Percentiles rank a stretch among this genome's conserved stretches.
Evolutionary conservation across 2,113 vertebrate species (phyloP).

Genomic region (Peucedramus taeniatus): DNA sequence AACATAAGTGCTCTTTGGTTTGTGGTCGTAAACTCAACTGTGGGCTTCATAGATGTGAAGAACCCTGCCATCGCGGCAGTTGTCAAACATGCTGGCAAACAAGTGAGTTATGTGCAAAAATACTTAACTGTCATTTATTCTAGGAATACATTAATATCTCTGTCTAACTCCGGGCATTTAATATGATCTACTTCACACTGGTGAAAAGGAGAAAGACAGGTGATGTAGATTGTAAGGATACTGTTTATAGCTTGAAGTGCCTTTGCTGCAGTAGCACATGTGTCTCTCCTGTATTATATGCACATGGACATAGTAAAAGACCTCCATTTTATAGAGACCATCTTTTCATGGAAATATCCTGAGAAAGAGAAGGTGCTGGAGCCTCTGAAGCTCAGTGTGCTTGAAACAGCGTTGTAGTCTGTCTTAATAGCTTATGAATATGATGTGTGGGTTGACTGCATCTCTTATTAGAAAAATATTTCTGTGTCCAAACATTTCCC

Average conservation of each 20-base stretch:
- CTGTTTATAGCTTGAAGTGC: neutral
- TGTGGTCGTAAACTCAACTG: slow-evolving; percentile 96
- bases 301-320: neutral
- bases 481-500: neutral
- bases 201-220: neutral
- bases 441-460: neutral
- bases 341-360: neutral
- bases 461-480: neutral
- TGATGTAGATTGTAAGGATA: neutral
- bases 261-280: neutral
- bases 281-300: neutral
- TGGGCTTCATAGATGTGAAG: slow-evolving; percentile 94
- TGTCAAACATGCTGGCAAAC: slow-evolving; percentile 98
- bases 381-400: neutral
- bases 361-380: neutral
- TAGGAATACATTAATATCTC: neutral
- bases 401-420: neutral
- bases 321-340: neutral
- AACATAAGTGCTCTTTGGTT: slow-evolving; percentile 91
- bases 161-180: neutral
- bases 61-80: slow-evolving; percentile 93
- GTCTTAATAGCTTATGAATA: neutral
- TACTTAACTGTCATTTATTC: neutral
- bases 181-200: neutral
- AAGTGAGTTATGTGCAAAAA: slow-evolving; percentile 75